These are phyloP conservation scores for Drosophila ambigua DNA, from an alignment of 1,140 invertebrate genomes.

Conservation along the genomic window DNA sequence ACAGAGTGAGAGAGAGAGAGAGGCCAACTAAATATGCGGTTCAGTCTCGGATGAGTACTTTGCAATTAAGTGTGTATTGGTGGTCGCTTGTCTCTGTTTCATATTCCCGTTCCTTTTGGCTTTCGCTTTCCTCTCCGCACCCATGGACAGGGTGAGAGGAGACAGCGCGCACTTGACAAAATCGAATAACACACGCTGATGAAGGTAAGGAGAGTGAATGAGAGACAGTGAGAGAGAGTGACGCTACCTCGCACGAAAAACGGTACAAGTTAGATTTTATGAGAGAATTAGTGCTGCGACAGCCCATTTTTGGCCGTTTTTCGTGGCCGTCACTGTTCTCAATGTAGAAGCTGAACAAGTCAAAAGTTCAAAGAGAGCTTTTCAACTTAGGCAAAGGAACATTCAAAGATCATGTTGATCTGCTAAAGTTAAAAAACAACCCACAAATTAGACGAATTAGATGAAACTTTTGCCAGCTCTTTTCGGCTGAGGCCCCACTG, in stretches of 20 bases:
- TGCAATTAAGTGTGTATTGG: constrained; percentile 68
- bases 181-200: constrained; percentile 54
- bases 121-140: constrained; percentile 60
- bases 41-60: constrained; percentile 10
- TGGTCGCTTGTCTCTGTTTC: constrained; percentile 53
- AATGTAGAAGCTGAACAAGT: no score
- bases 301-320: no score
- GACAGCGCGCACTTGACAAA: constrained; percentile 67
- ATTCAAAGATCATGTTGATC: no score
- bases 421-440: no score
- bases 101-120: constrained; percentile 59
- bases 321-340: no score
- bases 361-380: no score
- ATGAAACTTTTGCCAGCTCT: no score
- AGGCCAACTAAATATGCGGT: constrained; percentile 37
- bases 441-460: no score
- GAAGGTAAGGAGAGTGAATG: background rate
- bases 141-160: constrained; percentile 11
- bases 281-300: no score
- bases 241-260: background rate
- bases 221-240: constrained; percentile 12
- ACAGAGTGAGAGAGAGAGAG: background rate
- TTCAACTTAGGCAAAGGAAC: no score
- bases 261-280: no score
- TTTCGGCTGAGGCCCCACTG: no score